Evolutionary conservation across 2,797 vertebrate species (phyloP).

Genomic region (Amniataba percoides): DNA sequence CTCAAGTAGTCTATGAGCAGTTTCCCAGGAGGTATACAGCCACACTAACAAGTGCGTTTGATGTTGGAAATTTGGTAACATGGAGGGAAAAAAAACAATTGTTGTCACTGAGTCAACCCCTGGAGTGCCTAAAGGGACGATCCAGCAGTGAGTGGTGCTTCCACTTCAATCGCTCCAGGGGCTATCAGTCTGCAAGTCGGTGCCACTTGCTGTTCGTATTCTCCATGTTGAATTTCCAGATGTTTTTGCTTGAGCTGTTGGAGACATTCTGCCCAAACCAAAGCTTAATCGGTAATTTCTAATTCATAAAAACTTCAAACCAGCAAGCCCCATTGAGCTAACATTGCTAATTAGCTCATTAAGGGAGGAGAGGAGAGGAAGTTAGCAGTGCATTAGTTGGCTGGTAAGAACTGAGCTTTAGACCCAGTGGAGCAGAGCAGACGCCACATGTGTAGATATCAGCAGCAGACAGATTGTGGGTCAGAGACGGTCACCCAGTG

Average conservation of each 20-base stretch:
- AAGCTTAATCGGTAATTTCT: slow-evolving; percentile 52
- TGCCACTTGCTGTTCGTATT: slow-evolving; percentile 48
- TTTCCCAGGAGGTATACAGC: slow-evolving; percentile 17
- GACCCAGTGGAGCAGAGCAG: slow-evolving; percentile 30
- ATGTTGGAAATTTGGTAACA: slow-evolving; percentile 49
- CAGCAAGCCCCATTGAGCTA: slow-evolving; percentile 47
- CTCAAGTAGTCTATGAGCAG: slow-evolving; percentile 2
- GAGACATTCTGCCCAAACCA: slow-evolving; percentile 36
- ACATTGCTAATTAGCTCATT: slow-evolving; percentile 63
- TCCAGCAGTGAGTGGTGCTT: slow-evolving; percentile 59
- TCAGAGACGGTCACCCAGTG: slow-evolving; percentile 27
- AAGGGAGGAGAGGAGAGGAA: slow-evolving; percentile 47
- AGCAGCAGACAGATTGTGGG: slow-evolving; percentile 20
- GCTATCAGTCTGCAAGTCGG: slow-evolving; percentile 49
- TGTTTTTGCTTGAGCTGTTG: slow-evolving; percentile 11
- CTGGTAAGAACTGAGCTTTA: slow-evolving; percentile 28
- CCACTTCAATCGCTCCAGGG: slow-evolving; percentile 48
- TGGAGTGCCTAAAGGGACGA: slow-evolving; percentile 57
- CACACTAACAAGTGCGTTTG: slow-evolving; percentile 34
- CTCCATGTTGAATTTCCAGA: slow-evolving; percentile 32
- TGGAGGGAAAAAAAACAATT: slow-evolving; percentile 31
- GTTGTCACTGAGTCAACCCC: slow-evolving; percentile 48
- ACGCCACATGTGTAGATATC: slow-evolving; percentile 3
- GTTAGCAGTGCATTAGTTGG: slow-evolving; percentile 34
- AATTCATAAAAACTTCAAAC: slow-evolving; percentile 55